Percentiles rank a stretch among this genome's conserved stretches.
phyloP scores from a whole-genome alignment of 2,113 vertebrate species.

The Chloropsis cyanopogon region DNA sequence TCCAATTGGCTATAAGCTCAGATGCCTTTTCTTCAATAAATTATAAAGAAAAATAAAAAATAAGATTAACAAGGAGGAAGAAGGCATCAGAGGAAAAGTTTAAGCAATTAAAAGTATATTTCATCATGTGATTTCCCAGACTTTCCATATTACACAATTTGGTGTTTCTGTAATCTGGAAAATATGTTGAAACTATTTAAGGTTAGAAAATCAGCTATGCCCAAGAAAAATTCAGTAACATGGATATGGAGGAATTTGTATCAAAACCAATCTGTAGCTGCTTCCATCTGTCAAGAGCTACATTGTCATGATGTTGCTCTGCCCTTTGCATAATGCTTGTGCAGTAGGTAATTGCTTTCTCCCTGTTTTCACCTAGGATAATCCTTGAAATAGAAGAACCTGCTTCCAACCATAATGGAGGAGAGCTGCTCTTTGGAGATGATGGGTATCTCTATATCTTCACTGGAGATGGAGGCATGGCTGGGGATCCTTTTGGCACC shows the following conservation, averaged over 20 bases:
- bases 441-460: conserved; percentile 95
- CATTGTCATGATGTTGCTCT: accelerated
- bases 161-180: neutral
- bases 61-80: neutral
- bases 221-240: neutral
- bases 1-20: neutral
- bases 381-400: conserved; percentile 95
- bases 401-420: conserved; percentile 95
- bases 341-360: neutral
- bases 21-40: neutral
- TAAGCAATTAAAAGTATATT: neutral
- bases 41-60: neutral
- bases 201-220: neutral
- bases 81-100: neutral
- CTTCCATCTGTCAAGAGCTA: neutral
- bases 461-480: conserved; percentile 96
- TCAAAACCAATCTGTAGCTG: neutral
- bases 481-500: conserved; percentile 92
- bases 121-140: neutral
- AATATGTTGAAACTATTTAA: neutral
- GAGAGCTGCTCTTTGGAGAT: conserved; percentile 90
- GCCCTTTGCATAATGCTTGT: neutral
- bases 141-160: neutral
- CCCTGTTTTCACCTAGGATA: conserved; percentile 70
- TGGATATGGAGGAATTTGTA: neutral